Base-by-base conservation (phyloP, 2,888 invertebrate species). In the Eupeodes latifasciatus region DNA sequence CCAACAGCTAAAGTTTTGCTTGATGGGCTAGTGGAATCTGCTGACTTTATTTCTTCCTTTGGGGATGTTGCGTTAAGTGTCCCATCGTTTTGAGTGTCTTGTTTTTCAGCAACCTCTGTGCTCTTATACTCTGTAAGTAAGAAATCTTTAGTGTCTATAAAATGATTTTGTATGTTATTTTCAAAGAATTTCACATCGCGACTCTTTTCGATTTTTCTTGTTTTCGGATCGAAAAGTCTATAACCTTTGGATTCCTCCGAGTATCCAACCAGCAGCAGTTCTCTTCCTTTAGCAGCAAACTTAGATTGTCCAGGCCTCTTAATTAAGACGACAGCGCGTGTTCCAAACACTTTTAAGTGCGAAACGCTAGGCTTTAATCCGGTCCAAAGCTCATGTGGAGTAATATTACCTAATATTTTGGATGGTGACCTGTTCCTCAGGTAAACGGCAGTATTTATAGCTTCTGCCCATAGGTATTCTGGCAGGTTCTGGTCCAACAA, bases 221-320 rank as follows among this genome's bases (percentile, higher is more conserved):
- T 53, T 47, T 44, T 19, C 10, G 11, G 27, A 19, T 67, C 64
- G 4, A 75, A 62, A 12, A 74, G 36, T 10, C 74, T 34, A 51
- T 76, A 76, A 3, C 55, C 64, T 55, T 79, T 79, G 16, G 79
- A 53, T 49, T 76, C 62, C 53, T 62, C 59, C 64, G 78, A 55
- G 34, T 74, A 79, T 36, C 78, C 79, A 51, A 84, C 67, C 62
- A 84, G 49, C 2, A 44, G n/a, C 61, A 61, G 7, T 34, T 57
- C 57, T 27, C 14, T 57, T 27, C 27, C 27, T 27, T 57, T 57
- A 4, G 57, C 57, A 57, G 57, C 57, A 57, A 57, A 57, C 5
- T 57, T 10, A 3, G 16, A 1, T 3, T 19, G 16, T 11, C 49
- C 49, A 51, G 49, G 49, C 14, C 14, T 51, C 10, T 53, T 53